These are phyloP conservation scores for Agelastica alni DNA, from an alignment of 2,888 invertebrate species.

Conservation along the genomic window DNA sequence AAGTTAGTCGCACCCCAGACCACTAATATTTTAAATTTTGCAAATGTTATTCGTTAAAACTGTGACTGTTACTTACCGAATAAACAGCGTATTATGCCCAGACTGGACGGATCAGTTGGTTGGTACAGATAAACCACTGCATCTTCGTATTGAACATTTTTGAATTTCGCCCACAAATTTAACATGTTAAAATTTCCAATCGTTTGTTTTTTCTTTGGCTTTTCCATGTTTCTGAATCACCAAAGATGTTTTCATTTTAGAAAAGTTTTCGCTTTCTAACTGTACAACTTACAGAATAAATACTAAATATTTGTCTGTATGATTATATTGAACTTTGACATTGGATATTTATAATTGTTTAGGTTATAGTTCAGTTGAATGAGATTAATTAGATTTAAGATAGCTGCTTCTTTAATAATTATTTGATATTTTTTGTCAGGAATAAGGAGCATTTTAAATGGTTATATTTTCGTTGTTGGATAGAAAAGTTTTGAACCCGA, in stretches of 20 bases:
- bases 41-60: no score
- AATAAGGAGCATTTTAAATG: no score
- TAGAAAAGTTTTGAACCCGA: no score
- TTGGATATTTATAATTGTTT: background rate
- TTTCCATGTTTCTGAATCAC: no score
- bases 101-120: conserved; percentile 74
- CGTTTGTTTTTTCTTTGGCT: background rate
- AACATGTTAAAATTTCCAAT: no score
- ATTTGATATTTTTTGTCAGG: no score
- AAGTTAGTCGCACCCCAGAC: no score
- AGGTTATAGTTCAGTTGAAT: background rate
- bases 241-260: no score
- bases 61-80: conserved; percentile 75
- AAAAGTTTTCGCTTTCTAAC: background rate
- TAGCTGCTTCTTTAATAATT: no score
- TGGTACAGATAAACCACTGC: conserved; percentile 64
- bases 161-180: conserved; percentile 18
- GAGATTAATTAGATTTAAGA: no score
- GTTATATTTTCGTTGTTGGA: no score
- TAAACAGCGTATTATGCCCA: conserved; percentile 77
- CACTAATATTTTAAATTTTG: no score
- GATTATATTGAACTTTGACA: conserved; percentile 19
- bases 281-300: background rate
- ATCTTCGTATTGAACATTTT: conserved; percentile 54
- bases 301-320: conserved; percentile 8